Evolutionary conservation across 2,113 vertebrate genomes (phyloP).

Genomic region (Recurvirostra avosetta): DNA sequence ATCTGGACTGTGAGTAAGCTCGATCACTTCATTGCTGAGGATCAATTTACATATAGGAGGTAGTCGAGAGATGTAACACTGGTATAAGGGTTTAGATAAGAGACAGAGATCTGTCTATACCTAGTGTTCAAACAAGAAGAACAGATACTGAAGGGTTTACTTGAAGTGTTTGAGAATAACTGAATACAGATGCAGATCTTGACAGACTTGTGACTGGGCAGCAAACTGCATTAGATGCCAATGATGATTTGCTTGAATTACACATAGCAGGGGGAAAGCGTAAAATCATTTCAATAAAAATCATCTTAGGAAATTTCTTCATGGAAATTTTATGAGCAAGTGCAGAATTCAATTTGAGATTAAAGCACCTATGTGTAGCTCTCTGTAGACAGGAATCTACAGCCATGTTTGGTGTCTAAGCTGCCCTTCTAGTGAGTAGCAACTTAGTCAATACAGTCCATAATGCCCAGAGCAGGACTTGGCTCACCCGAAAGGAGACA

Average conservation of each 20-base stretch:
- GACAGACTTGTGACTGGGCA: neutral
- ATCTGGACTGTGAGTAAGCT: neutral
- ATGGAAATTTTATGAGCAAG: neutral
- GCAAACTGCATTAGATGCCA: neutral
- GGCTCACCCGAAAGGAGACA: neutral
- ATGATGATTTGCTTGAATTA: neutral
- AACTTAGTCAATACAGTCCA: neutral
- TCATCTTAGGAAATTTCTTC: neutral
- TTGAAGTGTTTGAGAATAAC: neutral
- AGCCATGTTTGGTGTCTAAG: neutral
- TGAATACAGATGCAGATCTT: neutral
- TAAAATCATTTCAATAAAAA: neutral
- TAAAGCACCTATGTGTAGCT: neutral
- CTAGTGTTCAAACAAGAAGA: neutral
- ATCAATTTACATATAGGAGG: neutral
- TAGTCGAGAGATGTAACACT: neutral
- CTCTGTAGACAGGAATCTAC: neutral
- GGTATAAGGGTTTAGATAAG: neutral
- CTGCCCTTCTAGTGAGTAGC: neutral
- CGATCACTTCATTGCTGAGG: neutral
- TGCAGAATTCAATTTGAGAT: neutral
- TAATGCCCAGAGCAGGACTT: neutral
- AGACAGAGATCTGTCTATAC: neutral
- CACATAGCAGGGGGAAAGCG: neutral
- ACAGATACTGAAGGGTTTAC: neutral